Evolutionary conservation across 2,797 vertebrate genomes (phyloP).

Genomic region (Buceros bicornis): DNA sequence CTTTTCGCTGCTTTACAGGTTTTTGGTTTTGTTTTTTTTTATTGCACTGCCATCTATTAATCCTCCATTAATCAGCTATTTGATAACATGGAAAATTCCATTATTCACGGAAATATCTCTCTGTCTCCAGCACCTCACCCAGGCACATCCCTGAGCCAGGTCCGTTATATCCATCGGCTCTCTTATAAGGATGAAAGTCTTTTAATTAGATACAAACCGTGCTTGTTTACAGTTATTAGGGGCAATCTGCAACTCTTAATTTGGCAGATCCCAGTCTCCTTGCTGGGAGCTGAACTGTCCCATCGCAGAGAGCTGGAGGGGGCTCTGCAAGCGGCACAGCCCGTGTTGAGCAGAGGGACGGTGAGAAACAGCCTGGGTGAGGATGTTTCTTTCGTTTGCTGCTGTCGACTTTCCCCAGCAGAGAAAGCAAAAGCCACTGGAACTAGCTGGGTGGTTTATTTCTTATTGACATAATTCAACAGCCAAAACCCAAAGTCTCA

Average conservation of each 20-base stretch:
- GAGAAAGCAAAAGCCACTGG: background rate
- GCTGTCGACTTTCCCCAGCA: background rate
- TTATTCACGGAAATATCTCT: constrained; percentile 5
- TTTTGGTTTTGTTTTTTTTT: too few relatives aligned
- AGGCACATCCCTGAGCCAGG: background rate
- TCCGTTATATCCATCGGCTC: background rate
- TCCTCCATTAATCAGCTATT: constrained; percentile 18
- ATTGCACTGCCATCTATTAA: background rate
- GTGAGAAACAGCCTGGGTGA: background rate
- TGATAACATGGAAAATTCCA: constrained; percentile 35
- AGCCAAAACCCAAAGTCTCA: background rate
- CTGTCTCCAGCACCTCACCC: background rate
- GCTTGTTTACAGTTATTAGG: background rate
- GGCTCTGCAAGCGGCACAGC: background rate
- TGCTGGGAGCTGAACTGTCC: too few relatives aligned
- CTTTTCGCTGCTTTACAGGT: background rate
- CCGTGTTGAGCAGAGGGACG: fast-evolving
- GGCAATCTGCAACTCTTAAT: background rate
- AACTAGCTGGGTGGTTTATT: background rate
- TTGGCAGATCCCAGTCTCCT: background rate
- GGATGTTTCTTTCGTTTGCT: background rate
- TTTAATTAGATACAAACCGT: background rate
- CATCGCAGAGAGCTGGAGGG: background rate
- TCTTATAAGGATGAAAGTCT: background rate
- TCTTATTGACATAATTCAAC: background rate